Evolutionary conservation across 2,113 vertebrate genomes (phyloP).

Genomic region (Axis porcinus): DNA sequence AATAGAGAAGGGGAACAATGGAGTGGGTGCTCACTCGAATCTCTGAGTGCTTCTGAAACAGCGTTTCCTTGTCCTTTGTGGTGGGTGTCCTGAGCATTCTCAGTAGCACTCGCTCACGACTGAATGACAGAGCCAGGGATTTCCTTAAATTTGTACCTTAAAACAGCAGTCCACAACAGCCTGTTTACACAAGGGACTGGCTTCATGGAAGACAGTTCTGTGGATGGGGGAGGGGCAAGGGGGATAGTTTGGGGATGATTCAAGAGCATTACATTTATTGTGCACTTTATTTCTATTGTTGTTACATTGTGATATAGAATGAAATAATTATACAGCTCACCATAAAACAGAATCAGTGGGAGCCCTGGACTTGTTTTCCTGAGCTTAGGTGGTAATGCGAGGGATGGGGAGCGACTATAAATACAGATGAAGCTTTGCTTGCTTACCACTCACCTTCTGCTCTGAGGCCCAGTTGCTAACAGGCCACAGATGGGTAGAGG

Average conservation of each 20-base stretch:
- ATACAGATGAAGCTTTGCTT: not conserved
- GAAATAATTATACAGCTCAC: not conserved
- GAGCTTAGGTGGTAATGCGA: not conserved
- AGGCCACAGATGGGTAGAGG: not conserved
- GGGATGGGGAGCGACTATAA: not conserved
- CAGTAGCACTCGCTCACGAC: not conserved
- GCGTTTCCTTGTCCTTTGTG: not conserved
- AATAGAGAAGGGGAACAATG: not conserved
- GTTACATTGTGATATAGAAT: not conserved
- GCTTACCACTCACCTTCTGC: not conserved
- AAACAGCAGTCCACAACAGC: not conserved
- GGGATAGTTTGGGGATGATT: not conserved
- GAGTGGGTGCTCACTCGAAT: fast-evolving
- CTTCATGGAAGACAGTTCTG: not conserved
- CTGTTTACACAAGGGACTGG: not conserved
- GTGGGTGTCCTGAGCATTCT: not conserved
- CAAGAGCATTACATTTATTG: not conserved
- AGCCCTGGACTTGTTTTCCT: not conserved
- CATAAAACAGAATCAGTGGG: not conserved
- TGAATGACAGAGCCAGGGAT: not conserved
- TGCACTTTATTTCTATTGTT: not conserved
- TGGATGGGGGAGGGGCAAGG: not conserved
- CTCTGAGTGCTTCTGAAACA: not conserved
- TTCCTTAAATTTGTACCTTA: not conserved
- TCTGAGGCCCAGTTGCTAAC: not conserved